Base-by-base conservation (phyloP, 2,113 vertebrate genomes). In the Dicentrarchus labrax region DNA sequence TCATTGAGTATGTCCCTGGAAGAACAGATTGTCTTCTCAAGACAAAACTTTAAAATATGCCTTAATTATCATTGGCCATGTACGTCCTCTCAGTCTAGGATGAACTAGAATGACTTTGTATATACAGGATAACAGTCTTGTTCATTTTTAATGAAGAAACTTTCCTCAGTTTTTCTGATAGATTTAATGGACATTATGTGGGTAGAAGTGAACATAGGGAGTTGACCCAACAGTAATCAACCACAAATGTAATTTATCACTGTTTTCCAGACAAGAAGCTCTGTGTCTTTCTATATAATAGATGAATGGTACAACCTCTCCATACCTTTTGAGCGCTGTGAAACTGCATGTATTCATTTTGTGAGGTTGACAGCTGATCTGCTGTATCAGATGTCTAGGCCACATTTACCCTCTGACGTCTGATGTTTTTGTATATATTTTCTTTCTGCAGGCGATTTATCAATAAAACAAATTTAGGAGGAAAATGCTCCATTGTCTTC, bases 381-480 rank as follows among this genome's bases (percentile, higher is more conserved):
- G 17, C 24, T 48, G 50, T 15, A 53, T 78, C 82, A 50, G 54
- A 68, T 43, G 45, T 74, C 7, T 3, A 74, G 39, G 59, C 61
- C 71, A 59, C 56, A 15, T 80, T 77, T 45, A 45, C 78, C 61
- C 51, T 41, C 72, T 90, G 76, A 50, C 86, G 30, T 82, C n/a
- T 75, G 69, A 64, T 80, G 45, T 21, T 75, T 86, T 85, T 90
- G 83, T 89, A 91, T 43, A 85, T 86, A 86, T 82, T 83, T 88
- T 90, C 65, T 90, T 75, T 84, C 77, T 82, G 62, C 54, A 92
- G 45, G 86, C 3, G 59, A 90, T 90, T 87, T 91, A 89, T 85
- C 59, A 86, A 89, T 88, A 82, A 87, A 93, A 86, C 59, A 16
- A 5, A 71, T 87, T 72, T 80, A 76, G 62, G 47, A 48, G n/a